These are phyloP conservation scores for Scomber colias DNA, from an alignment of 2,113 vertebrate species.

Conservation along the genomic window DNA sequence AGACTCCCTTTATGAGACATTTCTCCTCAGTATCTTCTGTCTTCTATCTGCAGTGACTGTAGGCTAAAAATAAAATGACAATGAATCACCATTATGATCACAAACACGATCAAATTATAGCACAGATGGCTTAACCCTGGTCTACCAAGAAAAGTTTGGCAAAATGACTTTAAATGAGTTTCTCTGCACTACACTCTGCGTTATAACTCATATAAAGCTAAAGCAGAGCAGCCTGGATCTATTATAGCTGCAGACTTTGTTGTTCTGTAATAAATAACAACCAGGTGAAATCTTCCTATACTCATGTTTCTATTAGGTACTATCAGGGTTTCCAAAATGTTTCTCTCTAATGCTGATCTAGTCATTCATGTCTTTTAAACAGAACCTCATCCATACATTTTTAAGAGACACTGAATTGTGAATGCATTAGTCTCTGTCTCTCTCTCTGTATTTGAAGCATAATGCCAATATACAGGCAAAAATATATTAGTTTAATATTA, in stretches of 20 bases:
- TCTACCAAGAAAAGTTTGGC: conserved; percentile 6
- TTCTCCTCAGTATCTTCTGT: conserved; percentile 15
- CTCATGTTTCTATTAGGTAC: background rate
- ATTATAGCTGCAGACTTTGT: background rate
- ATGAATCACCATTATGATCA: conserved; percentile 10
- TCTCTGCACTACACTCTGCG: background rate
- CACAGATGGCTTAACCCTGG: conserved; percentile 12
- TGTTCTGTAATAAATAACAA: background rate
- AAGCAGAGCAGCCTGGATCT: background rate
- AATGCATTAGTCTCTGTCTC: background rate
- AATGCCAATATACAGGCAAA: background rate
- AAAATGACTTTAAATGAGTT: conserved; percentile 24
- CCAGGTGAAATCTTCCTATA: background rate
- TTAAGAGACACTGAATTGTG: background rate
- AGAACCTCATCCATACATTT: background rate
- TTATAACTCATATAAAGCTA: background rate
- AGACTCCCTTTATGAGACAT: background rate
- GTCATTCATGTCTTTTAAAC: background rate
- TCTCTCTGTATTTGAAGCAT: background rate
- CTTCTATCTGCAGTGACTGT: conserved; percentile 6
- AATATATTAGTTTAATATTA: too few relatives aligned
- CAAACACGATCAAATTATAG: conserved; percentile 11
- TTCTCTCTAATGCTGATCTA: background rate
- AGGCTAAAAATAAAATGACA: conserved; percentile 7
- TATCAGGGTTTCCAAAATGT: background rate